Evolutionary conservation across 2,888 invertebrate species (phyloP).

Genomic region (Eristalis tenax): DNA sequence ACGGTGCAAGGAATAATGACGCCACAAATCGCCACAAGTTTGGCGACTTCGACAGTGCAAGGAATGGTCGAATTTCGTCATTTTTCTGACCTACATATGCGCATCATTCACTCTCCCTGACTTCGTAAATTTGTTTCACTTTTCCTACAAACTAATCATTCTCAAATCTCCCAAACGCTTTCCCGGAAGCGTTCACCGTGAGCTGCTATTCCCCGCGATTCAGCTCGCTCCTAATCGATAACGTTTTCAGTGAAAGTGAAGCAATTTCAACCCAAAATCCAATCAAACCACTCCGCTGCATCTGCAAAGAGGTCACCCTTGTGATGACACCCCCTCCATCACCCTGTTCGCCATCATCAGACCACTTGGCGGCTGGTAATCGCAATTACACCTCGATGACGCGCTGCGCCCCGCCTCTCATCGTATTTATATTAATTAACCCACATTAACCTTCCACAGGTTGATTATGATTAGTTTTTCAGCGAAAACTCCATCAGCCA

Average conservation of each 20-base stretch:
- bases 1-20: too few relatives aligned
- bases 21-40: too few relatives aligned
- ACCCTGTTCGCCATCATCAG: not conserved
- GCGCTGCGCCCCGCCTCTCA: not conserved
- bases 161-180: not conserved
- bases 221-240: not conserved
- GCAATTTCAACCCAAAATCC: not conserved
- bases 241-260: not conserved
- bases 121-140: too few relatives aligned
- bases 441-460: conserved; percentile 60
- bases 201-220: not conserved
- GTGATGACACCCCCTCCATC: not conserved
- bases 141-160: too few relatives aligned
- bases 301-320: not conserved
- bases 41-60: too few relatives aligned
- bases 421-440: conserved; percentile 47
- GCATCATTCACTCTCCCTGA: too few relatives aligned
- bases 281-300: not conserved
- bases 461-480: conserved; percentile 43
- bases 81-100: too few relatives aligned
- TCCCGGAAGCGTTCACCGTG: not conserved
- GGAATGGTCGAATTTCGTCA: too few relatives aligned
- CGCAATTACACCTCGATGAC: not conserved
- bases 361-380: conserved; percentile 13
- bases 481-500: conserved; percentile 16